Evolutionary conservation across 2,888 invertebrate genomes (phyloP), one percentile per base, ranked within the genome.

Genomic region (Parnassius glacialis): DNA sequence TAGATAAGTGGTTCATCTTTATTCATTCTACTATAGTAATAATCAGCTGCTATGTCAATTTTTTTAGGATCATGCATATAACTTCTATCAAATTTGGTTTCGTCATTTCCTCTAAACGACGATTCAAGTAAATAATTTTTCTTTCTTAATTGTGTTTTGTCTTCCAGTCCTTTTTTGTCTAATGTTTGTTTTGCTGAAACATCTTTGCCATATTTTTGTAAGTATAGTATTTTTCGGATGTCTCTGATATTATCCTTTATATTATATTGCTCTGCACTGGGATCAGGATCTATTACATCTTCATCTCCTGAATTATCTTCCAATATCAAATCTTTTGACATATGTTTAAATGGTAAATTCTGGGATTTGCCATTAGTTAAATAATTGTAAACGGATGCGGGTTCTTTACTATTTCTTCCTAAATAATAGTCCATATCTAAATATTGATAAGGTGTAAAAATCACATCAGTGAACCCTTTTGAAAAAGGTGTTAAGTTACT

Each of bases 391-490:
- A 50, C 11, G 7, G 12, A 10, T n/a, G 34, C 43, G 13, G 42
- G 42, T n/a, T 16, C 34, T 3, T 62, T 55, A 48, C 60, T 62
- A 57, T 50, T 20, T 66, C 73, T 64, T 34, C 70, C 74, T 16
- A 70, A 73, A 45, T 70, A 75, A 63, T 83, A 80, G 62, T 83
- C 78, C 55, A 74, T 66, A 48, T 81, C 81, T 13, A 76, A 62
- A 68, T 80, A 77, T 59, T 81, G 80, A 59, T 74, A 67, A 0
- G 74, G 68, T 62, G 78, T 76, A 3, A 72, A 67, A 58, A 68
- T 64, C 11, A 70, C 67, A 34, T 56, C 66, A 53, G 12, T 25
- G 42, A 59, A 44, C 47, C 12, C 42, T 58, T 62, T 62, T 20
- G 16, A 25, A 16, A 54, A 41, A 10, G 62, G 62, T 44, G 13